phyloP scores from a whole-genome alignment of 1,140 invertebrate genomes.

The Drosophila carrolli region DNA sequence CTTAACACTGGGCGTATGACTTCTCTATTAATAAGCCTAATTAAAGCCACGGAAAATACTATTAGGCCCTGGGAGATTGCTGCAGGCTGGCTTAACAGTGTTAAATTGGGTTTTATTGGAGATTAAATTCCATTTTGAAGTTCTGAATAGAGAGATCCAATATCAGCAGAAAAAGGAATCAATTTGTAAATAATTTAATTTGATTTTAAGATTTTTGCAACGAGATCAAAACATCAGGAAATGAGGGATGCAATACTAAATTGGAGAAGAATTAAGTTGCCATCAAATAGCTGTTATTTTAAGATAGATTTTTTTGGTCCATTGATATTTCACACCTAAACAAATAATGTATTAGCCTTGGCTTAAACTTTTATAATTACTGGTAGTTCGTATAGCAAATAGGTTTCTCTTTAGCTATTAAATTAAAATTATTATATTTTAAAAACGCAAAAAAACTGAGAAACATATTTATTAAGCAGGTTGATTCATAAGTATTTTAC shows the following conservation, averaged over 20 bases:
- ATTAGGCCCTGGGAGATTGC: conserved; percentile 12
- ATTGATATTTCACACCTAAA: too few relatives aligned
- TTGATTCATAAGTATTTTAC: too few relatives aligned
- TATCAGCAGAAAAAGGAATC: background rate
- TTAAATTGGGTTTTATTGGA: conserved; percentile 33
- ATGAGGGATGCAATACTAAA: background rate
- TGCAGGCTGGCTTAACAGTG: background rate
- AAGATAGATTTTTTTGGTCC: too few relatives aligned
- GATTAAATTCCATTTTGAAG: conserved; percentile 22
- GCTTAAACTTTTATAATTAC: too few relatives aligned
- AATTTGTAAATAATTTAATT: background rate
- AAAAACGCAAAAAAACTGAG: too few relatives aligned
- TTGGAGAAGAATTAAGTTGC: too few relatives aligned
- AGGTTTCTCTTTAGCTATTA: too few relatives aligned
- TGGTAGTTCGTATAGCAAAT: too few relatives aligned
- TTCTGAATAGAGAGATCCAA: conserved; percentile 7
- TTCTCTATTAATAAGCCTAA: conserved; percentile 60
- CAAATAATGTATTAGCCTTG: too few relatives aligned
- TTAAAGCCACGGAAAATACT: conserved; percentile 35
- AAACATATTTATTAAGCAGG: too few relatives aligned
- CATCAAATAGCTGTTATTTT: too few relatives aligned
- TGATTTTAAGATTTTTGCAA: background rate
- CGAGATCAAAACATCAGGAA: background rate
- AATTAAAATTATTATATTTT: too few relatives aligned
- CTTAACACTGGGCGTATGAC: conserved; percentile 45